phyloP scores from a whole-genome alignment of 92 coral and sea anemone species.

The Bergia puertoricense region DNA sequence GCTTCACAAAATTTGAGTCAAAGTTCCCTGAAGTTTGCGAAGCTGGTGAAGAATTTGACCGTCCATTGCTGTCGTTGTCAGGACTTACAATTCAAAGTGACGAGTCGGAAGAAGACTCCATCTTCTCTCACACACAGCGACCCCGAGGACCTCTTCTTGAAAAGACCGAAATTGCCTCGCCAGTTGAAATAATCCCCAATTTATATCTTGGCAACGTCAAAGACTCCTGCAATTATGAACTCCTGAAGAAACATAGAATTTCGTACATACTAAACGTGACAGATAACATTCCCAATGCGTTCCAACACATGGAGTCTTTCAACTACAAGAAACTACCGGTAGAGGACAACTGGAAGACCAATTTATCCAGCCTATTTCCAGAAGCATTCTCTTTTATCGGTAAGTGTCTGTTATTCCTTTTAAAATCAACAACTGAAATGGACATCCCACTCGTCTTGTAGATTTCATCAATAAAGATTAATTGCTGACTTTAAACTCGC shows the following conservation, averaged over 20 bases:
- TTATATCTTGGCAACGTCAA: constrained; percentile 90
- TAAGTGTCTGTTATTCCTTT: constrained; percentile 55
- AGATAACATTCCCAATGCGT: constrained; percentile 93
- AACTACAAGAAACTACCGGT: constrained; percentile 97
- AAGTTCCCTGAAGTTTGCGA: constrained; percentile 81
- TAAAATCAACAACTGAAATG: constrained; percentile 13
- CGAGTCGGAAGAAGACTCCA: constrained; percentile 51
- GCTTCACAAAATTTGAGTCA: constrained; percentile 85
- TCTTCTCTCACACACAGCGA: constrained; percentile 47
- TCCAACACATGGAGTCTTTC: constrained; percentile 87
- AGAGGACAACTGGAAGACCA: constrained; percentile 95
- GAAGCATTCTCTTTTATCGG: constrained; percentile 98
- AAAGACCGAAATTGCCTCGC: constrained; percentile 48
- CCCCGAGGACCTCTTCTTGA: constrained; percentile 71
- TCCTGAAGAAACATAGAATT: constrained; percentile 78
- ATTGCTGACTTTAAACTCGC: constrained; percentile 24
- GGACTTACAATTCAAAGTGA: constrained; percentile 73
- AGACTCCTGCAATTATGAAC: constrained; percentile 89
- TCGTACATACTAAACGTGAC: constrained; percentile 90
- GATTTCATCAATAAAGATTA: constrained; percentile 30
- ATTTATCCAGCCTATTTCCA: constrained; percentile 84
- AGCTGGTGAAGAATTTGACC: constrained; percentile 81
- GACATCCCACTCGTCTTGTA: constrained; percentile 16
- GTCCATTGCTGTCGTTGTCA: constrained; percentile 79
- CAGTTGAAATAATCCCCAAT: constrained; percentile 90